A percentile compares a stretch with the other conserved stretches of the same genome.
These are phyloP conservation scores for Cotesia typhae DNA, from an alignment of 1,140 invertebrate genomes.

Conservation along the genomic window DNA sequence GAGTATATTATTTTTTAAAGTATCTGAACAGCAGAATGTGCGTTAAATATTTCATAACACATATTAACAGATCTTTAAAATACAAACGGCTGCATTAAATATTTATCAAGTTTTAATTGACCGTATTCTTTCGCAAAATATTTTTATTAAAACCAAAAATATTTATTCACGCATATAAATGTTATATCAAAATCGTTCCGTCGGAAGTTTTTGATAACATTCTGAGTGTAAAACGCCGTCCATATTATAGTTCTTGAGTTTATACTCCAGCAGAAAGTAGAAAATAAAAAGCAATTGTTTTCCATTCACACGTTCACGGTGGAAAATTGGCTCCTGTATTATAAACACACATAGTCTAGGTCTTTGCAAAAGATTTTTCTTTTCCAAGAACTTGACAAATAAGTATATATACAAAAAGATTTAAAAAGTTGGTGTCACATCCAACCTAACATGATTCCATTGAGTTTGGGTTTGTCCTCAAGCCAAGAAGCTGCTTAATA, in stretches of 20 bases:
- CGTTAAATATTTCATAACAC: too few species aligned
- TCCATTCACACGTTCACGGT: neutral
- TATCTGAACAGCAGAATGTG: too few species aligned
- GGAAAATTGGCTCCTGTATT: constrained; percentile 13
- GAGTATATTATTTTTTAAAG: too few species aligned
- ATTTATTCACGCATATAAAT: too few species aligned
- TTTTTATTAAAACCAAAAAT: too few species aligned
- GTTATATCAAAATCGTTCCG: neutral
- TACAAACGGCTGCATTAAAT: too few species aligned
- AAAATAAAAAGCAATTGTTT: constrained; percentile 22
- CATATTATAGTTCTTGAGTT: neutral
- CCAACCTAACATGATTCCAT: constrained; percentile 2
- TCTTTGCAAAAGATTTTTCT: neutral
- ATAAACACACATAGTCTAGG: neutral
- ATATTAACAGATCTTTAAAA: too few species aligned
- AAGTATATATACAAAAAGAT: constrained; percentile 5
- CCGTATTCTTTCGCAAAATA: too few species aligned
- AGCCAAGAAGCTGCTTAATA: constrained; percentile 25
- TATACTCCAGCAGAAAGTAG: too few species aligned
- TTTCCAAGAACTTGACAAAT: neutral
- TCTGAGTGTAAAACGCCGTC: neutral
- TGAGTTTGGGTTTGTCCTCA: constrained; percentile 19
- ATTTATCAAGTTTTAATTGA: too few species aligned
- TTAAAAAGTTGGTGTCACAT: constrained; percentile 9
- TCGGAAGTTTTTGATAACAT: too few species aligned